Evolutionary conservation across 1,140 invertebrate genomes (phyloP).

Genomic region (Camponotus floridanus): DNA sequence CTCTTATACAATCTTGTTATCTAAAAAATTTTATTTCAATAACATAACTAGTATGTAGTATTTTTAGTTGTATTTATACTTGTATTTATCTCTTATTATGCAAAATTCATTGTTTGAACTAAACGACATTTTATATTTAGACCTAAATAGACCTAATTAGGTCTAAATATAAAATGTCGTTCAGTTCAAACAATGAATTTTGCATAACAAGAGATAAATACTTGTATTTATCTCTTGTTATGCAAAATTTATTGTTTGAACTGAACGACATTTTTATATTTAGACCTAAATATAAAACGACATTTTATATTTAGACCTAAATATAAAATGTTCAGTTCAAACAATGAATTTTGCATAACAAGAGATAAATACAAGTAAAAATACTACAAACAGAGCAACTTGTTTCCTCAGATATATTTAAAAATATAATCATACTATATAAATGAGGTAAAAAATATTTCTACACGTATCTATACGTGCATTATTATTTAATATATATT

Average conservation of each 20-base stretch:
- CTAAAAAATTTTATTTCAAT: background rate
- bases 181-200: constrained; percentile 9
- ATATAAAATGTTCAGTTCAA: background rate
- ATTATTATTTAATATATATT: background rate
- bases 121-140: background rate
- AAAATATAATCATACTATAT: background rate
- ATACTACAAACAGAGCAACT: background rate
- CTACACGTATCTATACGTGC: background rate
- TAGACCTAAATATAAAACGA: no score
- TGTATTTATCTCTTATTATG: background rate
- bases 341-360: background rate
- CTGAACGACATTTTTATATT: background rate
- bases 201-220: background rate
- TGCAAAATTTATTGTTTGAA: constrained; percentile 12
- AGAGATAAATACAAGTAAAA: background rate
- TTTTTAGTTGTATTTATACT: no score
- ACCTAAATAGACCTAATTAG: no score
- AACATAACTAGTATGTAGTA: background rate
- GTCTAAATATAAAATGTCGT: constrained; percentile 6
- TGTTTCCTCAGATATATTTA: background rate
- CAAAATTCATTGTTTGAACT: constrained; percentile 10
- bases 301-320: constrained; percentile 1
- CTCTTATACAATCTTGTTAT: background rate
- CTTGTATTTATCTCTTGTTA: background rate
- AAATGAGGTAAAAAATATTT: background rate